These are phyloP conservation scores for Clavelina lepadiformis DNA, from an alignment of 23 tunicate genomes.

Conservation along the genomic window DNA sequence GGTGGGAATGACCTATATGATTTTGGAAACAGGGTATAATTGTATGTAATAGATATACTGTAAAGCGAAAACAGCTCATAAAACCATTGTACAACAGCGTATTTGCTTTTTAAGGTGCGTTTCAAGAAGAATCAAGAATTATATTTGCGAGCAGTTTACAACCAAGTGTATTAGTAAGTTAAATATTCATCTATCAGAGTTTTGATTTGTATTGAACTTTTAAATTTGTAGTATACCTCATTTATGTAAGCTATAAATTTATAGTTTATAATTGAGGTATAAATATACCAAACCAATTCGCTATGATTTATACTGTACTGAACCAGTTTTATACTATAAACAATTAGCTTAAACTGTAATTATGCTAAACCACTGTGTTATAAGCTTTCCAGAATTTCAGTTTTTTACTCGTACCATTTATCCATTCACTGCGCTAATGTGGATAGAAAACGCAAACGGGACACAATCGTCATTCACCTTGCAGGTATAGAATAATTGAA, in stretches of 20 bases:
- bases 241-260: background rate
- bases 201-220: no score
- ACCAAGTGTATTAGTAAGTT: conserved; percentile 22
- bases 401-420: conserved; percentile 12
- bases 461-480: background rate
- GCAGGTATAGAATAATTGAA: background rate
- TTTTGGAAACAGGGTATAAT: conserved; percentile 20
- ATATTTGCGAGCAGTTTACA: conserved; percentile 1
- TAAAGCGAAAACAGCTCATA: background rate
- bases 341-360: no score
- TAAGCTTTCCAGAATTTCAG: conserved; percentile 6
- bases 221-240: background rate
- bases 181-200: no score
- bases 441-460: conserved; percentile 16
- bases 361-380: no score
- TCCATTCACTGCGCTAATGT: conserved; percentile 15
- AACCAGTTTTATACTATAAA: no score
- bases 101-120: conserved; percentile 2
- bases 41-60: no score
- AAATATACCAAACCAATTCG: no score
- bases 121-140: background rate
- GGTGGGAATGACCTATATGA: conserved; percentile 22
- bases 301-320: no score
- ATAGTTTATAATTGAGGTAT: no score
- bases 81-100: background rate